Conservation (phyloP, 2,797 vertebrate genomes). For the Sorex maritimensis region DNA sequence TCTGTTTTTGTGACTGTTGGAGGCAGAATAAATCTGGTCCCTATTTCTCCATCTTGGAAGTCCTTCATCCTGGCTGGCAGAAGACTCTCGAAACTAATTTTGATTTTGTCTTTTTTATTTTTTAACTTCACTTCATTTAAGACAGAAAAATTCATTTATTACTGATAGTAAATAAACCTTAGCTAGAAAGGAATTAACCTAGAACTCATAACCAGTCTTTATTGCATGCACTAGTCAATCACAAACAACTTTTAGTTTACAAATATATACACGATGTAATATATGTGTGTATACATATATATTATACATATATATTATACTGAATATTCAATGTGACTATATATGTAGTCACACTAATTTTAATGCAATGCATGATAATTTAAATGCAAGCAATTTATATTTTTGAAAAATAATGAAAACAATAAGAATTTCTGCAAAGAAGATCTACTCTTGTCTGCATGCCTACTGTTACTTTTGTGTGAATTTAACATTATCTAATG, state of each 20-base stretch:
- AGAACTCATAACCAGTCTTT: slow-evolving; percentile 3
- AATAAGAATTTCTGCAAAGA: slow-evolving; percentile 59
- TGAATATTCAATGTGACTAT: neutral
- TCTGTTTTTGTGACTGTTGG: neutral
- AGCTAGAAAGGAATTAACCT: neutral
- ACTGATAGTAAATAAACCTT: slow-evolving; percentile 8
- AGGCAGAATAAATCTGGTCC: neutral
- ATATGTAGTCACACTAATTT: slow-evolving; percentile 1
- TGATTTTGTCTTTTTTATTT: slow-evolving; percentile 34
- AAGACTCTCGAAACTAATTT: slow-evolving; percentile 44
- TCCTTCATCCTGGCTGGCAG: neutral
- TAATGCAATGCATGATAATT: neutral
- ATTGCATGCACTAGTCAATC: neutral
- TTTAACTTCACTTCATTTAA: neutral
- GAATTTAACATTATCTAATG: slow-evolving; percentile 68
- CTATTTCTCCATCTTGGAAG: slow-evolving; percentile 11
- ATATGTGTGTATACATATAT: neutral
- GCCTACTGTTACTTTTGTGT: slow-evolving; percentile 30
- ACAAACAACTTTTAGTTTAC: neutral
- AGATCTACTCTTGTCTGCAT: slow-evolving; percentile 15
- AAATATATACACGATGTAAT: neutral
- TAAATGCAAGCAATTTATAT: slow-evolving; percentile 63
- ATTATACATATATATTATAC: too few relatives aligned
- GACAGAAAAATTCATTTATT: slow-evolving; percentile 3
- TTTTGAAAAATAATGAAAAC: slow-evolving; percentile 34